These are phyloP conservation scores for Oreochromis mossambicus DNA, from an alignment of 2,797 vertebrate genomes.

Conservation along the genomic window DNA sequence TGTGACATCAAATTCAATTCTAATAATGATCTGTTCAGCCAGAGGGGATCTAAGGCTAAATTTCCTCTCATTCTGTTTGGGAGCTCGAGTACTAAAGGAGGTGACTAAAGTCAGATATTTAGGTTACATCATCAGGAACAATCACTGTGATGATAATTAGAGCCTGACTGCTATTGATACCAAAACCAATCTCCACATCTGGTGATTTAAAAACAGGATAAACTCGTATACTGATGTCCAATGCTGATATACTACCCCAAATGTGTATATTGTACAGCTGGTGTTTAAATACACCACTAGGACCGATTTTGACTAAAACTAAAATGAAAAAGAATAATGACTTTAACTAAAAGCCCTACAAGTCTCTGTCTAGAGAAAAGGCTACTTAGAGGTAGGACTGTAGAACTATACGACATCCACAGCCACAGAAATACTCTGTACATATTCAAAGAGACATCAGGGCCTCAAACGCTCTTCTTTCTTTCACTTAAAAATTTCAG, in stretches of 20 bases:
- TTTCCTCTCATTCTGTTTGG: background rate
- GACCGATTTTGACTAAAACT: too few species aligned
- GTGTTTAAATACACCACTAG: background rate
- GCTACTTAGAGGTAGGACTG: constrained; percentile 87
- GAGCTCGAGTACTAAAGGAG: background rate
- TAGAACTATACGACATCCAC: background rate
- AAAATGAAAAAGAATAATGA: background rate
- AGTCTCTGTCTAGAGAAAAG: constrained; percentile 92
- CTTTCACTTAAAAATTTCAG: background rate
- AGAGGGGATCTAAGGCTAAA: background rate
- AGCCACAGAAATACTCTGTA: background rate
- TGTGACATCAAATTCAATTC: background rate
- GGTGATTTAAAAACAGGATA: background rate
- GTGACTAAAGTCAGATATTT: background rate
- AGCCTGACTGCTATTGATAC: background rate
- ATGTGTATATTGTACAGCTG: background rate
- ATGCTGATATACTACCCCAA: background rate
- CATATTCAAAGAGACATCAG: background rate
- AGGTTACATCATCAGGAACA: background rate
- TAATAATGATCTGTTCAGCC: background rate
- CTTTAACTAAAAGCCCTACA: constrained; percentile 53
- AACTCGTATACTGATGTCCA: background rate
- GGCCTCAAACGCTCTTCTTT: background rate
- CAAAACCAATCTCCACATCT: background rate
- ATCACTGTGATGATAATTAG: background rate